Evolutionary conservation across 2,113 vertebrate species (phyloP), one percentile per base, ranked within the genome.

Genomic region (Callopanchax toddi): DNA sequence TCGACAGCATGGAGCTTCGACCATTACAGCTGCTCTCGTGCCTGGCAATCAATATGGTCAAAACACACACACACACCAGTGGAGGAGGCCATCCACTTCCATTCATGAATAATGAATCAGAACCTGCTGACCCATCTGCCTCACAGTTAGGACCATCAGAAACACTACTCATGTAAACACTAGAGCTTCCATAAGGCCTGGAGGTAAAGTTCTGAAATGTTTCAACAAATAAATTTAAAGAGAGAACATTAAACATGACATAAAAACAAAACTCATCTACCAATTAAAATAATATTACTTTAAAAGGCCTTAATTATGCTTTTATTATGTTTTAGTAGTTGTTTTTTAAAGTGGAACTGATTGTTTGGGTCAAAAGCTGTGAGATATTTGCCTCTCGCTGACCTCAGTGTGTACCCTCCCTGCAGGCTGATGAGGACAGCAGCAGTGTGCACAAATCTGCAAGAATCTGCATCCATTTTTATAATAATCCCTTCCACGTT

Each of bases 71-170:
- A 67, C 49, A 63, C 44, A 54, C 6, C 51, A 20, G 23, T 15
- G 59, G 46, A 53, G 60, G 32, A 62, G 66, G 57, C 54, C 55
- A 25, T 46, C 53, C 58, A 40, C 67, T 66, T 37, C 16, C 22
- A 40, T 39, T 64, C 51, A 73, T 86, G 11, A 83, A 86, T 86
- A 89, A 85, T 85, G 20, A 80, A 78, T 73, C 29, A 82, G 29
- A 66, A 69, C 62, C 55, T 58, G 50, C 73, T 72, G 70, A 71
- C 53, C 78, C 85, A 85, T 79, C 75, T 85, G 79, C 51, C 25
- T 61, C 25, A 37, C 36, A 37, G 36, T 11, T 3, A 37, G 12
- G 11, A 11, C 11, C 36, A 37, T 11, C 10, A 36, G 42, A 1
- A 43, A 43, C 16, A 43, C n/a, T 18, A 7, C 0, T 1, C 5